phyloP scores from a whole-genome alignment of 1,140 invertebrate species.

The Cheumatopsyche charites region DNA sequence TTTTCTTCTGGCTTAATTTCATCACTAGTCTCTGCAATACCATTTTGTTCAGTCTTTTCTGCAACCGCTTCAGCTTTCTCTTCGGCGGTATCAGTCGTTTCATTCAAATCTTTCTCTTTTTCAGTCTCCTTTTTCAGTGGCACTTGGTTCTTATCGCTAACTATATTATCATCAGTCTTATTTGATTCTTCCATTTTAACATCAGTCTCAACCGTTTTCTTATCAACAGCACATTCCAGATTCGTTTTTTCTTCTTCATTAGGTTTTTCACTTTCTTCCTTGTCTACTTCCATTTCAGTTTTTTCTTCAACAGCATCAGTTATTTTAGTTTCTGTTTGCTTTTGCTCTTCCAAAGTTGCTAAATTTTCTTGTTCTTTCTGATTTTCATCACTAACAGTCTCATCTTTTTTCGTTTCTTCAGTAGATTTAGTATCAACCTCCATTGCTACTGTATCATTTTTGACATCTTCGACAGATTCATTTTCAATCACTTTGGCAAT shows the following conservation, averaged over 20 bases:
- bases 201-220: constrained; percentile 16
- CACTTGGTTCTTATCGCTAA: constrained; percentile 41
- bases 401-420: neutral
- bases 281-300: constrained; percentile 28
- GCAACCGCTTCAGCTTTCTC: constrained; percentile 9
- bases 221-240: neutral
- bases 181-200: constrained; percentile 28
- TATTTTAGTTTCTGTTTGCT: neutral
- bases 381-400: neutral
- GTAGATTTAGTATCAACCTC: constrained; percentile 24
- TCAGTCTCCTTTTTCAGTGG: constrained; percentile 45
- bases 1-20: constrained; percentile 2
- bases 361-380: neutral
- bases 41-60: constrained; percentile 33
- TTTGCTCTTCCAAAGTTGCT: neutral
- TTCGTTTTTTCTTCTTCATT: constrained; percentile 3
- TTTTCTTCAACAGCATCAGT: neutral
- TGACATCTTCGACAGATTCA: constrained; percentile 14
- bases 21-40: neutral
- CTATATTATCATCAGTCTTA: constrained; percentile 42
- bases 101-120: constrained; percentile 7
- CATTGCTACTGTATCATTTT: constrained; percentile 21
- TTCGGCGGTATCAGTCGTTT: constrained; percentile 2
- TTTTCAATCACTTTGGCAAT: constrained; percentile 37
- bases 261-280: constrained; percentile 14